Evolutionary conservation across 2,113 vertebrate genomes (phyloP).

Genomic region (Cottus gobio): DNA sequence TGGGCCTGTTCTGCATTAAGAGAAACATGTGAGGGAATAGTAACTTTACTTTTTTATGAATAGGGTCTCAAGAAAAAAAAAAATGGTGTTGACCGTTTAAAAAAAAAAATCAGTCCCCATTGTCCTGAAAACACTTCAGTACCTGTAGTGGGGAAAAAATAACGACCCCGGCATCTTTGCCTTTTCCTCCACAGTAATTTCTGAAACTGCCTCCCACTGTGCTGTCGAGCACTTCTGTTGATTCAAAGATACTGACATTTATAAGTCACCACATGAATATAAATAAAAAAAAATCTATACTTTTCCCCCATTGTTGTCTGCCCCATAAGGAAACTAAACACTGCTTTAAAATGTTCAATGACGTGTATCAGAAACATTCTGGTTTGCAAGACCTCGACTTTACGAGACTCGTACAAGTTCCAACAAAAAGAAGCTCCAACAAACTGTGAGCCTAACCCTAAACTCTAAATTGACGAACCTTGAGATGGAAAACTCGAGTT

Average conservation of each 20-base stretch:
- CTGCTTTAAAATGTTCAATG: not conserved
- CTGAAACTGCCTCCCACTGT: not conserved
- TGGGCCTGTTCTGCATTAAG: not conserved
- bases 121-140: not conserved
- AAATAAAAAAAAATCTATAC: not conserved
- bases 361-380: not conserved
- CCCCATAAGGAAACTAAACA: not conserved
- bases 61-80: not conserved
- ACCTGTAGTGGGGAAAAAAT: not conserved
- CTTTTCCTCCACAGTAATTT: not conserved
- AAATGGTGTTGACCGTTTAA: no score
- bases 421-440: not conserved
- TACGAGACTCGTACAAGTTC: not conserved
- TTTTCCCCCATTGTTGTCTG: not conserved
- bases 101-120: no score
- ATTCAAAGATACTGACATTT: not conserved
- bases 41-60: conserved; percentile 7
- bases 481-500: no score
- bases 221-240: not conserved
- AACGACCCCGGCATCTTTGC: no score
- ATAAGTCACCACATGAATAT: conserved; percentile 3
- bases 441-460: not conserved
- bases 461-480: not conserved
- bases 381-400: not conserved
- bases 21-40: not conserved